Conservation (phyloP, 2,797 vertebrate species). For the Halcyon leucocephala region DNA sequence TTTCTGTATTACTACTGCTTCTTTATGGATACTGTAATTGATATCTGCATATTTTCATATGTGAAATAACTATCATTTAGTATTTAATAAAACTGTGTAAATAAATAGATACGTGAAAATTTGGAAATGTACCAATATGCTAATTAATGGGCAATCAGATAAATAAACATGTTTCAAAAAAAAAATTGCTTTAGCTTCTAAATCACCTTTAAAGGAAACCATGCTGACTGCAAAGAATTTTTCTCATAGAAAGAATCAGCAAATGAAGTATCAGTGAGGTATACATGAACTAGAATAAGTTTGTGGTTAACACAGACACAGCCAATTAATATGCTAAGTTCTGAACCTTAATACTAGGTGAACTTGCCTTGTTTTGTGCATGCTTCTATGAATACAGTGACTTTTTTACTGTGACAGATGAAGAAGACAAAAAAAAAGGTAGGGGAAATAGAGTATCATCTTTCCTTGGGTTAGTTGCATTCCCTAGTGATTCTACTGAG, state of each 20-base stretch:
- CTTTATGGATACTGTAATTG: not conserved
- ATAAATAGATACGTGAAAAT: not conserved
- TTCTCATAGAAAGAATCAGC: not conserved
- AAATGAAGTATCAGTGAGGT: not conserved
- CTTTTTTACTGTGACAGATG: not conserved
- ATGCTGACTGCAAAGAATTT: not conserved
- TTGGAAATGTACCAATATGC: not conserved
- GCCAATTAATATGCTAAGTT: not conserved
- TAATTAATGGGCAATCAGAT: not conserved
- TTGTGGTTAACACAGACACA: not conserved
- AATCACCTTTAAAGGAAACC: not conserved
- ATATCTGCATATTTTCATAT: not conserved
- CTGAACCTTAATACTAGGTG: not conserved
- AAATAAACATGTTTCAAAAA: not conserved
- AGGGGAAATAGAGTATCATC: not conserved
- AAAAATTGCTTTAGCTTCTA: not conserved
- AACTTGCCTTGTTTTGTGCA: not conserved
- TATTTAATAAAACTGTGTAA: not conserved
- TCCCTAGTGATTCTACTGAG: not conserved
- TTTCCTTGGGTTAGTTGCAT: not conserved
- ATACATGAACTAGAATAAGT: accelerated
- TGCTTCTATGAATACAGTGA: not conserved
- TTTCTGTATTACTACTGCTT: not conserved
- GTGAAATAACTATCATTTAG: not conserved
- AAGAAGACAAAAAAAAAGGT: not conserved